These are phyloP conservation scores for Brienomyrus brachyistius DNA, from an alignment of 2,113 vertebrate species.

Conservation along the genomic window DNA sequence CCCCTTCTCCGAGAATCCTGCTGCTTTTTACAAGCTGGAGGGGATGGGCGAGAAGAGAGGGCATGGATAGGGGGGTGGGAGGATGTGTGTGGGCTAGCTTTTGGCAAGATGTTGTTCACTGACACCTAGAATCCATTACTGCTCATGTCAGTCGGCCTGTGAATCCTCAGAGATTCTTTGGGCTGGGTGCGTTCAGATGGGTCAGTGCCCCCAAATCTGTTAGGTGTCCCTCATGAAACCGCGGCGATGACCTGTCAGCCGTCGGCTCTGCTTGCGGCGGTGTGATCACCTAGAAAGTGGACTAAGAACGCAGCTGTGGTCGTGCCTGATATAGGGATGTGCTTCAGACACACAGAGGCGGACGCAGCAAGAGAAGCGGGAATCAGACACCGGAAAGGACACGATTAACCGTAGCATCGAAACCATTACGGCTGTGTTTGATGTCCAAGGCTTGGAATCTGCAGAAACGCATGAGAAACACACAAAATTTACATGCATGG, in stretches of 20 bases:
- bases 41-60: not conserved
- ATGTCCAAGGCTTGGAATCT: not conserved
- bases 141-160: not conserved
- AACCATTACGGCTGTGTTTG: not conserved
- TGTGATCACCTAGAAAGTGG: not conserved
- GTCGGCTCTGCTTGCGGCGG: not conserved
- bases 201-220: not conserved
- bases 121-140: not conserved
- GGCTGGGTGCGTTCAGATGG: not conserved
- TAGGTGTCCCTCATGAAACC: not conserved
- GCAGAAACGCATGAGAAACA: not conserved
- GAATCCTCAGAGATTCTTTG: not conserved
- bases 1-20: not conserved
- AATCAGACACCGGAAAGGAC: not conserved
- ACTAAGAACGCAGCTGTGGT: not conserved
- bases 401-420: not conserved
- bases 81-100: not conserved
- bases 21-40: not conserved
- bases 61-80: not conserved
- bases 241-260: not conserved
- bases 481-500: not conserved
- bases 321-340: not conserved
- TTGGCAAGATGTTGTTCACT: not conserved
- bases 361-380: not conserved
- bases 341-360: not conserved